phyloP scores from a whole-genome alignment of 2,113 vertebrate species.

The Strigops habroptila region DNA sequence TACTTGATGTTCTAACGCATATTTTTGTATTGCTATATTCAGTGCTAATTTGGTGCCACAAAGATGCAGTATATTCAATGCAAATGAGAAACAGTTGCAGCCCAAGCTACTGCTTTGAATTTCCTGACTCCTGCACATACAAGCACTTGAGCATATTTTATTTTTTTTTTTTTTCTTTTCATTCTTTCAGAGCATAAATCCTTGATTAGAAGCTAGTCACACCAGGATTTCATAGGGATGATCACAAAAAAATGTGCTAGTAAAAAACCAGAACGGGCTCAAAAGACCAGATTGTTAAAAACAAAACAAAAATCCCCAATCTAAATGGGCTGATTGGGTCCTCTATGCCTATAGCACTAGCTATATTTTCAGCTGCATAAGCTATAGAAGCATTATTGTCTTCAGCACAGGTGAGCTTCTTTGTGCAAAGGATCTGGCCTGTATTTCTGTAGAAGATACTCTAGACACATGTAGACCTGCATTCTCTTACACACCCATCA shows the following conservation, averaged over 20 bases:
- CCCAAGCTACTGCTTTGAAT: background rate
- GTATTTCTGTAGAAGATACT: background rate
- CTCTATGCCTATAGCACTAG: background rate
- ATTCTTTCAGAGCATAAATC: background rate
- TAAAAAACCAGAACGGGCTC: background rate
- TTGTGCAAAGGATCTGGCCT: background rate
- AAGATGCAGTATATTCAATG: background rate
- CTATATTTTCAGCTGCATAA: background rate
- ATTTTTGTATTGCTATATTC: background rate
- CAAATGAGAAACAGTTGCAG: background rate
- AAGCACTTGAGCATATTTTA: background rate
- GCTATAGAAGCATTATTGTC: background rate
- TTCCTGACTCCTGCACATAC: background rate
- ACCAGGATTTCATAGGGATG: background rate
- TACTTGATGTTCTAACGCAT: background rate
- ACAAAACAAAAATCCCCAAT: background rate
- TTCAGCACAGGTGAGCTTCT: background rate
- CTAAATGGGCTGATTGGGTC: background rate
- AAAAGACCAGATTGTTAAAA: background rate
- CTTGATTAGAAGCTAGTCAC: background rate
- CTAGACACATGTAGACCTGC: background rate
- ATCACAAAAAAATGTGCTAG: background rate
- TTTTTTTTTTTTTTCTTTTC: background rate
- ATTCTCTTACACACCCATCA: background rate
- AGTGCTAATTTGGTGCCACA: background rate